Base-by-base conservation (phyloP, 2,888 invertebrate genomes). In the Mesopsocus fuscifrons region DNA sequence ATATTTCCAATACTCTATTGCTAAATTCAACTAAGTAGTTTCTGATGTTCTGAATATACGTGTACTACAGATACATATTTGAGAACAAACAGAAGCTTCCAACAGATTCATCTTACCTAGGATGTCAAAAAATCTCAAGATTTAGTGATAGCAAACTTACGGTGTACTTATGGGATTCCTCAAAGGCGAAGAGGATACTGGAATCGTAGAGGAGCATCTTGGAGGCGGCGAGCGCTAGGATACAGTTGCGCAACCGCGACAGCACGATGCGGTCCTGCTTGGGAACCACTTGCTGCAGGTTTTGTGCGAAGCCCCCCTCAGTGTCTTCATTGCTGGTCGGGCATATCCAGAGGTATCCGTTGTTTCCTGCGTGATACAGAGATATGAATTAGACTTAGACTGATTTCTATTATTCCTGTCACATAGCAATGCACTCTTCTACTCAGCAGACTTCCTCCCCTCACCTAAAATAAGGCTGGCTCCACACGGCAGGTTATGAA, bases 291-390 rank as follows among this genome's bases (percentile, higher is more conserved):
- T 73, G 74, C 51, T 73, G 72, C 40, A 83, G 61, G 61, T 84
- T 78, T 54, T 83, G 79, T 1, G 75, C 71, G 55, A 83, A 87
- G 15, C 84, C 84, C 26, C 78, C 78, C 18, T 72, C 72, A 35
- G 70, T 70, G 47, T 76, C 72, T 42, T 73, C 72, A 34, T 68
- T 65, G 4, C 46, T 49, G n/a, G 66, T 69, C 0, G 88, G 82
- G 45, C 78, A 78, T 45, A 97, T 79, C 92, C 94, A 98, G 48
- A 98, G 77, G 54, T 79, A 91, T 1, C 98, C 98, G 60, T 97
- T 95, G 57, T 91, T 92, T 5, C 97, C 26, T 26, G 26, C 26
- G 11, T 9, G 26, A 26, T n/a, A n/a, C n/a, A n/a, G n/a, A n/a
- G n/a, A n/a, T n/a, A n/a, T n/a, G n/a, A n/a, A n/a, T n/a, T n/a